phyloP scores from a whole-genome alignment of 2,888 invertebrate genomes.

The Desoria tigrina region DNA sequence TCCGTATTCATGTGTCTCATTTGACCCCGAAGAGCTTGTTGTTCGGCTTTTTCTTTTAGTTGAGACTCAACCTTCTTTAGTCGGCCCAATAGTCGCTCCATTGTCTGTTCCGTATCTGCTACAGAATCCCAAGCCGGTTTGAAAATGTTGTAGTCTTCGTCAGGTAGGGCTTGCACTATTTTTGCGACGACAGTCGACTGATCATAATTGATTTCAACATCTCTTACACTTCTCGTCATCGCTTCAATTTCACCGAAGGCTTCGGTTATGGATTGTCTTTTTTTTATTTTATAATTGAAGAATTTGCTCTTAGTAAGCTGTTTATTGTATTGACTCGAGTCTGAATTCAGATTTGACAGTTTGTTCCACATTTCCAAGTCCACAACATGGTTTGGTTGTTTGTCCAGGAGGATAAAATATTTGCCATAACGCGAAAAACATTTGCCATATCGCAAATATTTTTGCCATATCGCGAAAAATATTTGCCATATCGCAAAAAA shows the following conservation, averaged over 20 bases:
- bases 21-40: too few species aligned
- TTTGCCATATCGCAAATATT: too few species aligned
- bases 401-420: too few species aligned
- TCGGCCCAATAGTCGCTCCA: neutral
- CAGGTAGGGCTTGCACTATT: neutral
- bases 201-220: neutral
- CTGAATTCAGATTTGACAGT: neutral
- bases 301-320: neutral
- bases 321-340: neutral
- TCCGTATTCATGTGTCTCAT: too few species aligned
- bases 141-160: neutral
- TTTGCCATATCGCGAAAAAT: too few species aligned
- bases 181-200: neutral
- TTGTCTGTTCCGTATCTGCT: neutral
- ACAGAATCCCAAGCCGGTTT: neutral
- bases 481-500: too few species aligned
- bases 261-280: neutral
- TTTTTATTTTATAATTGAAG: neutral
- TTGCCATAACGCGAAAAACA: too few species aligned
- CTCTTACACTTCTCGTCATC: neutral
- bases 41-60: too few species aligned
- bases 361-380: neutral
- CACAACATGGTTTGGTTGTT: too few species aligned
- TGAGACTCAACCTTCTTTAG: neutral
- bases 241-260: neutral